Evolutionary conservation across 2,888 invertebrate genomes (phyloP).

Genomic region (Agrenia bidenticulata): DNA sequence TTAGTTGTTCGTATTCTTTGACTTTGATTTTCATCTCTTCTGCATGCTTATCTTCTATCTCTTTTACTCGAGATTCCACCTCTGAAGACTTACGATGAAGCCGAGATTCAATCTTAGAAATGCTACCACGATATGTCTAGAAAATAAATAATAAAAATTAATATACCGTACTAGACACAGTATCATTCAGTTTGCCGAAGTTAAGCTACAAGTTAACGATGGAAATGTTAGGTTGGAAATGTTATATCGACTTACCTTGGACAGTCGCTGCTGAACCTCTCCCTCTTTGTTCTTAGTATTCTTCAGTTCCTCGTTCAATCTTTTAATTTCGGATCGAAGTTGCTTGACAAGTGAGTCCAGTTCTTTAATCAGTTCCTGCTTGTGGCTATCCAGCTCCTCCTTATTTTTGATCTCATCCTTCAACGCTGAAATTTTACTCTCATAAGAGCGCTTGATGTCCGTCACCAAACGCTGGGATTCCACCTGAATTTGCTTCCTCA

Average conservation of each 20-base stretch:
- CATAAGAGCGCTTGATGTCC: conserved; percentile 6
- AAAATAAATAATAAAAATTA: background rate
- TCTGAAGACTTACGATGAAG: background rate
- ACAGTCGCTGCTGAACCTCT: background rate
- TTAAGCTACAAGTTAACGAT: no score
- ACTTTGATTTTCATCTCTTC: conserved; percentile 8
- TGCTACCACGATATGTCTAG: conserved; percentile 13
- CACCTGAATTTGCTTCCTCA: background rate
- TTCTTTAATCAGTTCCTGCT: conserved; percentile 2
- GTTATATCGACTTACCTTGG: background rate
- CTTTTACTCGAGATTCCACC: conserved; percentile 16
- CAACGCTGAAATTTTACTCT: background rate
- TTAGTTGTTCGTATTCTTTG: background rate
- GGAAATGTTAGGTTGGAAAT: no score
- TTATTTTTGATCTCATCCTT: conserved; percentile 8
- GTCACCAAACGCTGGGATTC: conserved; percentile 2
- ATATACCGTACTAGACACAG: background rate
- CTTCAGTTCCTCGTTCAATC: conserved; percentile 1
- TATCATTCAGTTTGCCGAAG: no score
- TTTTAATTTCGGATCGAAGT: background rate
- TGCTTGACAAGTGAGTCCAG: conserved; percentile 12
- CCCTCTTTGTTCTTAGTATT: background rate
- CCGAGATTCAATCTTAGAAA: conserved; percentile 19
- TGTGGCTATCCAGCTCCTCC: background rate
- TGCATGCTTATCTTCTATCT: conserved; percentile 6